A percentile compares a stretch with the other conserved stretches of the same genome.
Conservation (phyloP, 2,113 vertebrate genomes). For the Steatornis caripensis region DNA sequence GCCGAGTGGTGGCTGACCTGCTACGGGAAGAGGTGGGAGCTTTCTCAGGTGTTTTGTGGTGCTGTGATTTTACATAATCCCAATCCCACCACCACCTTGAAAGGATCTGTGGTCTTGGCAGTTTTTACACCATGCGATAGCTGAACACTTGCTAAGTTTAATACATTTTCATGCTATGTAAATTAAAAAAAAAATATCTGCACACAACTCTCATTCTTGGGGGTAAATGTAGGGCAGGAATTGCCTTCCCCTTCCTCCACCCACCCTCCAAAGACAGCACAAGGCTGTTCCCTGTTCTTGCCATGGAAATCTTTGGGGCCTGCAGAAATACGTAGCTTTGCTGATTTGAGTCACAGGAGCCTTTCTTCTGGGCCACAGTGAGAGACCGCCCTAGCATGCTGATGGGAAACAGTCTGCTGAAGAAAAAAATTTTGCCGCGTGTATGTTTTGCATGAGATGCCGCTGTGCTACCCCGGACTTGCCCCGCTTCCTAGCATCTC, state of each 20-base stretch:
- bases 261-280: neutral
- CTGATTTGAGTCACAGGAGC: neutral
- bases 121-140: neutral
- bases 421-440: fast-evolving
- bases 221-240: neutral
- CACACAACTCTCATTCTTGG: neutral
- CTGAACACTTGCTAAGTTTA: neutral
- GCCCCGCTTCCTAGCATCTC: fast-evolving
- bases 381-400: fast-evolving
- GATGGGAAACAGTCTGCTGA: neutral
- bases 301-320: neutral
- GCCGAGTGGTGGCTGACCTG: neutral
- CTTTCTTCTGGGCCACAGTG: neutral
- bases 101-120: neutral
- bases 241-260: neutral
- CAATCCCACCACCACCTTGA: neutral
- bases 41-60: neutral
- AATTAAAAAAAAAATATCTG: neutral
- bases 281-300: neutral
- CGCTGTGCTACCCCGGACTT: neutral
- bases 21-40: neutral
- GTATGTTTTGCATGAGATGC: fast-evolving
- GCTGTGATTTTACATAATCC: fast-evolving
- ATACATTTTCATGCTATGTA: fast-evolving
- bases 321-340: neutral